phyloP scores from a whole-genome alignment of 1,140 invertebrate species.

The Drosophila mauritiana region DNA sequence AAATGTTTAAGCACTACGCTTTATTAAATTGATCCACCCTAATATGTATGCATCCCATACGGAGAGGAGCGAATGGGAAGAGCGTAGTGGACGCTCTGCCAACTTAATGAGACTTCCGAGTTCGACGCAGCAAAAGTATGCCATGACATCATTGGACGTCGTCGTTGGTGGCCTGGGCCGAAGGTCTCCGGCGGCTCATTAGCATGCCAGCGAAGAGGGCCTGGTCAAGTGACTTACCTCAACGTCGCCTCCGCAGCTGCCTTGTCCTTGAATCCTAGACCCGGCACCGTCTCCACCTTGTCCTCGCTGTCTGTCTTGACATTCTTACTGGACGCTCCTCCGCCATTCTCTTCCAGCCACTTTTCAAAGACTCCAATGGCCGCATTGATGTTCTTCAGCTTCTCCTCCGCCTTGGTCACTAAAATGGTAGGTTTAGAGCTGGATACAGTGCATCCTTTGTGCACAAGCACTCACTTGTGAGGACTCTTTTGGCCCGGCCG shows the following conservation, averaged over 20 bases:
- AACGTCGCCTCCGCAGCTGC: constrained; percentile 85
- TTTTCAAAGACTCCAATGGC: constrained; percentile 88
- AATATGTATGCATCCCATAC: neutral
- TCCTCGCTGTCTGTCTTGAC: constrained; percentile 81
- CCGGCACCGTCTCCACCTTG: constrained; percentile 86
- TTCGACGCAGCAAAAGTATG: constrained; percentile 61
- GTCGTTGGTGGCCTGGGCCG: constrained; percentile 25
- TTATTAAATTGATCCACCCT: constrained; percentile 20
- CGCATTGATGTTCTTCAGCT: constrained; percentile 89
- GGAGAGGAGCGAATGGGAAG: constrained; percentile 20
- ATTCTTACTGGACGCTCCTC: constrained; percentile 85
- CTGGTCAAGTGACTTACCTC: constrained; percentile 60
- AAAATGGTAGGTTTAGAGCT: too few species aligned
- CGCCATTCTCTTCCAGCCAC: constrained; percentile 87
- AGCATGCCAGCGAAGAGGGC: constrained; percentile 16
- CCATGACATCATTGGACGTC: constrained; percentile 71
- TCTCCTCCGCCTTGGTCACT: constrained; percentile 90
- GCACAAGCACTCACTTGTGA: constrained; percentile 86
- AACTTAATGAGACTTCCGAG: constrained; percentile 60
- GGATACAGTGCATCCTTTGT: neutral
- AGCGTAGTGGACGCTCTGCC: constrained; percentile 37
- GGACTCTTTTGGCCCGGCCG: constrained; percentile 87
- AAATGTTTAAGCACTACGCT: neutral
- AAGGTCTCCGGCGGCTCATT: constrained; percentile 45
- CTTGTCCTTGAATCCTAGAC: constrained; percentile 88